Evolutionary conservation across 2,797 vertebrate genomes (phyloP).

Genomic region (Poeciliopsis gracilis): DNA sequence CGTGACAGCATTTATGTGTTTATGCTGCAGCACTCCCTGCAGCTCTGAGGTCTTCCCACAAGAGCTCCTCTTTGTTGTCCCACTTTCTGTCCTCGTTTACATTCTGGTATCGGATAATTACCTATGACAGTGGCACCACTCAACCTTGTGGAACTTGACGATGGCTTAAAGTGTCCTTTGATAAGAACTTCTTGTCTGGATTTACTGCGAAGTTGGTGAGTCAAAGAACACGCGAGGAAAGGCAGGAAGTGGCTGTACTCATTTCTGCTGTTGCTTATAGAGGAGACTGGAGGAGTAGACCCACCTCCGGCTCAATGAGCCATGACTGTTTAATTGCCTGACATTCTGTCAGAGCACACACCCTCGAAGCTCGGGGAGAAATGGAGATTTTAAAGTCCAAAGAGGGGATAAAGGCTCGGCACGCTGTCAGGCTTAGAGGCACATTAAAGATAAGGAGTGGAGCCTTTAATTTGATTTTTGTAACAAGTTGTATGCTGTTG

Average conservation of each 20-base stretch:
- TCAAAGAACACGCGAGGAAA: slow-evolving; percentile 46
- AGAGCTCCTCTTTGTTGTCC: slow-evolving; percentile 57
- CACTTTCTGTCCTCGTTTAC: slow-evolving; percentile 56
- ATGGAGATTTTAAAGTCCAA: slow-evolving; percentile 76
- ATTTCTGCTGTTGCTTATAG: slow-evolving; percentile 61
- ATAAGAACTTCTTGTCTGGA: slow-evolving; percentile 64
- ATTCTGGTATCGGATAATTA: slow-evolving; percentile 64
- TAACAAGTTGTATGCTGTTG: slow-evolving; percentile 58
- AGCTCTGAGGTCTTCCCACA: slow-evolving; percentile 22
- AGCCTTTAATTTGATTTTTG: slow-evolving; percentile 76
- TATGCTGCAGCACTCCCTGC: slow-evolving; percentile 25
- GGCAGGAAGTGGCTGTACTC: slow-evolving; percentile 44
- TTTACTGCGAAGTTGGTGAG: slow-evolving; percentile 55
- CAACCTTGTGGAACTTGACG: slow-evolving; percentile 59
- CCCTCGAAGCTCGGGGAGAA: slow-evolving; percentile 67
- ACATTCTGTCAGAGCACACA: slow-evolving; percentile 79
- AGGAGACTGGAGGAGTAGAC: slow-evolving; percentile 64
- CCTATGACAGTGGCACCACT: slow-evolving; percentile 62
- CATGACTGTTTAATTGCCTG: slow-evolving; percentile 81
- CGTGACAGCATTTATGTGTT: slow-evolving; percentile 42
- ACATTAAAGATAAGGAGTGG: slow-evolving; percentile 68
- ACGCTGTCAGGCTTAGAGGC: slow-evolving; percentile 61
- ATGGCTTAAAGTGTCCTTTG: slow-evolving; percentile 70
- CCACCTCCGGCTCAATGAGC: slow-evolving; percentile 79
- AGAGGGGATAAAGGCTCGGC: slow-evolving; percentile 71